Evolutionary conservation across 2,113 vertebrate genomes (phyloP).

Genomic region (Willisornis vidua): DNA sequence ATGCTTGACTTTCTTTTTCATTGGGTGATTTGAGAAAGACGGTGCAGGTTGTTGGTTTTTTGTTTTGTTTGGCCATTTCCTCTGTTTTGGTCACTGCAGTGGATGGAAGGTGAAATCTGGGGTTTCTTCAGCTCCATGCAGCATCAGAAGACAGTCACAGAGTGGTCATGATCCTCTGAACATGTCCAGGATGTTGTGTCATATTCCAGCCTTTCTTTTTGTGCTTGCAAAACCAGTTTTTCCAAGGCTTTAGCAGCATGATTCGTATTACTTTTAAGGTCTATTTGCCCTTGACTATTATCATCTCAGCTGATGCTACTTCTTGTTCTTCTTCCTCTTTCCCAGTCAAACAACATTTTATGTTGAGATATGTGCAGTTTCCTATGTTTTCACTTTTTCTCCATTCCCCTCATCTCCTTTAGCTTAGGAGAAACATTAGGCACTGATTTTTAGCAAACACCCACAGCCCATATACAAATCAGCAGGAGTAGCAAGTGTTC

Average conservation of each 20-base stretch:
- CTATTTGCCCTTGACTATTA: not conserved
- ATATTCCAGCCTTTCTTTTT: not conserved
- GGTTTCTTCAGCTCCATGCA: not conserved
- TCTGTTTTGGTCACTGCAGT: not conserved
- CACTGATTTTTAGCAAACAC: not conserved
- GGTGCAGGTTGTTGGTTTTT: fast-evolving
- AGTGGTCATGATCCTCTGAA: not conserved
- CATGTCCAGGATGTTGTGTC: fast-evolving
- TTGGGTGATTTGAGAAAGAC: not conserved
- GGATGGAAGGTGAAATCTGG: not conserved
- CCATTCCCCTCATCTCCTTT: not conserved
- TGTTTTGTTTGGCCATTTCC: not conserved
- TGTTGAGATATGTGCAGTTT: not conserved
- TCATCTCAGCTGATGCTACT: not conserved
- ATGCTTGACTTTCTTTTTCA: not conserved
- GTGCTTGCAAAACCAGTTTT: not conserved
- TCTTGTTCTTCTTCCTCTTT: not conserved
- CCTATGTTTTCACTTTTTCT: not conserved
- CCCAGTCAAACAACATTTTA: not conserved
- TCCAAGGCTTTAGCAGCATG: not conserved
- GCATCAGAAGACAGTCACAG: not conserved
- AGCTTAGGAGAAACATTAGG: not conserved
- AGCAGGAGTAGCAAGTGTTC: not conserved
- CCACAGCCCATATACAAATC: not conserved
- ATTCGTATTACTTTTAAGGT: not conserved